Conservation (phyloP, 2,888 invertebrate genomes). For the Diabrotica balteata region DNA sequence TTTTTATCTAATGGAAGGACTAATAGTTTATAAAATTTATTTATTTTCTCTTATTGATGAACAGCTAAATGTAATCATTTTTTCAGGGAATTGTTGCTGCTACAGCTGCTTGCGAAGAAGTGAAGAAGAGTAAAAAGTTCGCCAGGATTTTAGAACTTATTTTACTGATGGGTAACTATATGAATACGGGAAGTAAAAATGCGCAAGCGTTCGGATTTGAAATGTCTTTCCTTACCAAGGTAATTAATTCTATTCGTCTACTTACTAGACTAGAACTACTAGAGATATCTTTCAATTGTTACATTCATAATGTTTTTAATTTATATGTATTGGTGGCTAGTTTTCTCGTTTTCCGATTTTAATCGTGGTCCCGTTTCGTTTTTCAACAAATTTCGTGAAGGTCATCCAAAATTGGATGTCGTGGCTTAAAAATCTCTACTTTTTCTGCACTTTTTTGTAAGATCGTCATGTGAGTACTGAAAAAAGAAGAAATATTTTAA, state of each 20-base stretch:
- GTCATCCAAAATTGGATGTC: too few species aligned
- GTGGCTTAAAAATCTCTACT: too few species aligned
- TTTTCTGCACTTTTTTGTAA: too few species aligned
- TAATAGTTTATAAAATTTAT: slow-evolving; percentile 13
- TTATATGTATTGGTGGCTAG: too few species aligned
- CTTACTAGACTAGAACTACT: too few species aligned
- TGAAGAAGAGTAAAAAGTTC: slow-evolving; percentile 88
- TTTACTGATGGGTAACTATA: slow-evolving; percentile 91
- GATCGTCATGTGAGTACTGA: too few species aligned
- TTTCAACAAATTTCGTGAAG: too few species aligned
- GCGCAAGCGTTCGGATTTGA: slow-evolving; percentile 96
- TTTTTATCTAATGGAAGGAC: not conserved
- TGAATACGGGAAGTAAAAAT: slow-evolving; percentile 95
- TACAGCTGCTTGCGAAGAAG: slow-evolving; percentile 94
- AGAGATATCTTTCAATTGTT: too few species aligned
- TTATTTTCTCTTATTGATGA: not conserved
- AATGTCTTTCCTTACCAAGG: slow-evolving; percentile 94
- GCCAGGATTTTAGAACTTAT: slow-evolving; percentile 88
- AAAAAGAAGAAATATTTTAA: too few species aligned
- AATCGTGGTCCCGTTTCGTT: too few species aligned
- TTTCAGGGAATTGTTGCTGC: slow-evolving; percentile 88
- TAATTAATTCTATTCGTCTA: slow-evolving; percentile 51
- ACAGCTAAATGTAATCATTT: slow-evolving; percentile 25
- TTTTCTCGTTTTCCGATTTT: too few species aligned
- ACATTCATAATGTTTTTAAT: too few species aligned